Evolutionary conservation across 2,113 vertebrate genomes (phyloP).

Genomic region (Petrocephalus microphthalmus): DNA sequence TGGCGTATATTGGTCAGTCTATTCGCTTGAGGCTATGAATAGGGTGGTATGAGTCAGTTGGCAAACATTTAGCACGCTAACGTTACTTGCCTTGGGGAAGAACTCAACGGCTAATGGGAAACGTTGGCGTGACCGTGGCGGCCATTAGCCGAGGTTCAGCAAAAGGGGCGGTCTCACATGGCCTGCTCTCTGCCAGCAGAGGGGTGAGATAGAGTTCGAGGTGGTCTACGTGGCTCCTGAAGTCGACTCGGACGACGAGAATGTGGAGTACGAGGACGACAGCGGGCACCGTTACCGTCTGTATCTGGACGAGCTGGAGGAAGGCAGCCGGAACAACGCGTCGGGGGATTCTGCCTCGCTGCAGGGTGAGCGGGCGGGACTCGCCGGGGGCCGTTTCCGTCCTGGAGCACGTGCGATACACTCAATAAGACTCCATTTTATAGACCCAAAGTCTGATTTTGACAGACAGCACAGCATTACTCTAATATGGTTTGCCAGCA

Average conservation of each 20-base stretch:
- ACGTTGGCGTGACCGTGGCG: not conserved
- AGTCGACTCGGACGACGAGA: constrained; percentile 96
- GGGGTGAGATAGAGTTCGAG: constrained; percentile 96
- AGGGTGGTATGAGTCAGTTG: not conserved
- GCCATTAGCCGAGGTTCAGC: not conserved
- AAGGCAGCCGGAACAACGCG: constrained; percentile 59
- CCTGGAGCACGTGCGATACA: not conserved
- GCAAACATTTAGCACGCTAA: not conserved
- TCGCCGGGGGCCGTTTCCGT: not conserved
- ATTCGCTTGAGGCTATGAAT: not conserved
- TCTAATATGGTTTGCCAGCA: not conserved
- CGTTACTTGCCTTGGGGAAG: not conserved
- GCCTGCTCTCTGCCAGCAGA: constrained; percentile 54
- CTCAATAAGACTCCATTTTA: not conserved
- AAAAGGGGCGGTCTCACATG: not conserved
- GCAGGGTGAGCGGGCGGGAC: constrained; percentile 53
- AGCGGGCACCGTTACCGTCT: constrained; percentile 90
- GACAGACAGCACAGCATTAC: not conserved
- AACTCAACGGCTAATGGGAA: not conserved
- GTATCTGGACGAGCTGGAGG: constrained; percentile 91
- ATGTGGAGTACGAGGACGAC: constrained; percentile 96
- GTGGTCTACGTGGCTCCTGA: constrained; percentile 97
- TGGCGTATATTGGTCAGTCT: not conserved
- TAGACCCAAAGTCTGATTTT: not conserved
- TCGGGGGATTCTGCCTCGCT: constrained; percentile 59